Evolutionary conservation across 2,888 invertebrate genomes (phyloP).

Genomic region (Mimachlamys varia): DNA sequence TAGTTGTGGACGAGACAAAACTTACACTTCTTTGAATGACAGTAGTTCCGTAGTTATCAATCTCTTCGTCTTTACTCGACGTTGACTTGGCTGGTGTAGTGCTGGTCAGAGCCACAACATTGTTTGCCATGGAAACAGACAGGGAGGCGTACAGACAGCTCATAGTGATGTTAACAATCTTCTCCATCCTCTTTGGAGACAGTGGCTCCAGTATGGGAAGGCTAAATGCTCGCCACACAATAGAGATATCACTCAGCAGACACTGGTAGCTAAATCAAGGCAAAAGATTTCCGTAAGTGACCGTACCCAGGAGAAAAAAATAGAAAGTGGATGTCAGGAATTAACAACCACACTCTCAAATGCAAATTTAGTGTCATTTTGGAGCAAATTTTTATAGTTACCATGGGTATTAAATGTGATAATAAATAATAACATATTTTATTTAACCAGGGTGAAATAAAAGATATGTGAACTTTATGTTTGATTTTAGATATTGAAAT

Average conservation of each 20-base stretch:
- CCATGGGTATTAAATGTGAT: too few species aligned
- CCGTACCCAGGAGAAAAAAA: too few species aligned
- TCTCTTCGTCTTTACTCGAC: slow-evolving; percentile 88
- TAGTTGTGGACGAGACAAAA: neutral
- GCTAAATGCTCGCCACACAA: slow-evolving; percentile 92
- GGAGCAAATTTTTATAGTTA: too few species aligned
- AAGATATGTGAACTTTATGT: too few species aligned
- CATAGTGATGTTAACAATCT: slow-evolving; percentile 91
- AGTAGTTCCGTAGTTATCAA: slow-evolving; percentile 90
- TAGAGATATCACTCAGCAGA: slow-evolving; percentile 91
- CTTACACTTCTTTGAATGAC: slow-evolving; percentile 86
- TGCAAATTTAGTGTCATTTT: too few species aligned
- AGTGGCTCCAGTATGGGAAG: slow-evolving; percentile 94
- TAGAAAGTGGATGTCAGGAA: too few species aligned
- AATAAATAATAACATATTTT: too few species aligned
- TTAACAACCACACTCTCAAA: too few species aligned
- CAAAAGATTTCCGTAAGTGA: neutral
- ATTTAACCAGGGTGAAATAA: too few species aligned
- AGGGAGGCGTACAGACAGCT: slow-evolving; percentile 88
- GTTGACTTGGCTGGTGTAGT: slow-evolving; percentile 67
- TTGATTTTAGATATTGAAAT: too few species aligned
- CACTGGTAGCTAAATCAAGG: slow-evolving; percentile 87
- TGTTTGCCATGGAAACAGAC: slow-evolving; percentile 81
- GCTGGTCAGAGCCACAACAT: slow-evolving; percentile 77
- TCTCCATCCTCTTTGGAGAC: slow-evolving; percentile 91